Evolutionary conservation across 2,888 invertebrate species (phyloP).

Genomic region (Syrphus vitripennis): DNA sequence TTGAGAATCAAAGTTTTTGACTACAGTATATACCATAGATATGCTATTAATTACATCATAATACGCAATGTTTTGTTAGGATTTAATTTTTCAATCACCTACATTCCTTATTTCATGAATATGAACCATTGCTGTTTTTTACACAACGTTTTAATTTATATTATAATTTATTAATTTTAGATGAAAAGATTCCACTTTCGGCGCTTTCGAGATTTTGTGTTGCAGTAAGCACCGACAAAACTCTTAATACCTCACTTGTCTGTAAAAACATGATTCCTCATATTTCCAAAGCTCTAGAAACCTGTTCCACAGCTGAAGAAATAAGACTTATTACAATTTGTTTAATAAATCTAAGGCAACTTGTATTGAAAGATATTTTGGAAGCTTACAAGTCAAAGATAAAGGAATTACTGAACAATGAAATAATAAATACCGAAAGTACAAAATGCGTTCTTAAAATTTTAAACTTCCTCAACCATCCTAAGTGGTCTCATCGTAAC

Average conservation of each 20-base stretch:
- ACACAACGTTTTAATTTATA: too few species aligned
- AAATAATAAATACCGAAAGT: constrained; percentile 74
- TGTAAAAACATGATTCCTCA: constrained; percentile 79
- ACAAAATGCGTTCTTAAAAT: constrained; percentile 76
- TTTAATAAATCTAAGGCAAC: constrained; percentile 79
- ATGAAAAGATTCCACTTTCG: constrained; percentile 76
- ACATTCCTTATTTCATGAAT: too few species aligned
- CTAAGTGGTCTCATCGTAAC: constrained; percentile 81
- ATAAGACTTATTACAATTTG: constrained; percentile 81
- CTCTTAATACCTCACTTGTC: constrained; percentile 80
- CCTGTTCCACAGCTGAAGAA: constrained; percentile 78
- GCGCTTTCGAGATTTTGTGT: constrained; percentile 81
- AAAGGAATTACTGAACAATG: constrained; percentile 76
- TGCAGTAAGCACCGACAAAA: constrained; percentile 79
- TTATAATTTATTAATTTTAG: constrained; percentile 45
- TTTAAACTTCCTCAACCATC: constrained; percentile 81
- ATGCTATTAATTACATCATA: not conserved
- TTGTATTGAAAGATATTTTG: constrained; percentile 80
- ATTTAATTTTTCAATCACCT: not conserved
- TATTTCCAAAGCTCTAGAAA: constrained; percentile 77
- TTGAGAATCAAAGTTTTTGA: not conserved
- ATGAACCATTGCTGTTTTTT: too few species aligned
- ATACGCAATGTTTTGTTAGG: too few species aligned
- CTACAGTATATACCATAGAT: not conserved
- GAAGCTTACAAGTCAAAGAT: constrained; percentile 79